Conservation (phyloP, 2,888 invertebrate genomes). For the Polymixis flavicincta region DNA sequence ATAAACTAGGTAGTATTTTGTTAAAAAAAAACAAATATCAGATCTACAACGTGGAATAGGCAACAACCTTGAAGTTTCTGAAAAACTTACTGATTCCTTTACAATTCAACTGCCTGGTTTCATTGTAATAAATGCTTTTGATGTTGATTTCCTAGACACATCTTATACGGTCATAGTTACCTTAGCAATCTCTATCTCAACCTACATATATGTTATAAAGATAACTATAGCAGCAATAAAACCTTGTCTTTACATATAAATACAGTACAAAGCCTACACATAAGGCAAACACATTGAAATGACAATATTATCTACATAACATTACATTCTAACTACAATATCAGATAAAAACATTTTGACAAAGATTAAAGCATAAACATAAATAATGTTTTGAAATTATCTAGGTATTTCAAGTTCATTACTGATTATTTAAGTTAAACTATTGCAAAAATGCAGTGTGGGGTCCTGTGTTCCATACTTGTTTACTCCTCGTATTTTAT, state of each 20-base stretch:
- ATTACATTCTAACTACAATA: slow-evolving; percentile 25
- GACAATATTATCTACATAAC: slow-evolving; percentile 18
- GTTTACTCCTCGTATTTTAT: too few relatives aligned
- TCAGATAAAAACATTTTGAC: slow-evolving; percentile 27
- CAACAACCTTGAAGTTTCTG: neutral
- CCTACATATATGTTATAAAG: slow-evolving; percentile 1
- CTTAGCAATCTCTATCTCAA: slow-evolving; percentile 12
- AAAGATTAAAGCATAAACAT: slow-evolving; percentile 36
- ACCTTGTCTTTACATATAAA: slow-evolving; percentile 33
- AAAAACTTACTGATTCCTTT: neutral
- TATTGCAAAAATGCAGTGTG: neutral
- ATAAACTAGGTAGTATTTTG: neutral
- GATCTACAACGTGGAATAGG: neutral
- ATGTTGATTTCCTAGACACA: neutral
- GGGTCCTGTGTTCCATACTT: neutral
- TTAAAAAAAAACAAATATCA: neutral
- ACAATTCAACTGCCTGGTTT: neutral
- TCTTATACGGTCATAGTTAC: slow-evolving; percentile 26
- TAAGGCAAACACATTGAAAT: slow-evolving; percentile 1
- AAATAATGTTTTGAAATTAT: slow-evolving; percentile 36
- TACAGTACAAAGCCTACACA: neutral
- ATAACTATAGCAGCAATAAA: slow-evolving; percentile 20
- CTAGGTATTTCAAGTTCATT: slow-evolving; percentile 41
- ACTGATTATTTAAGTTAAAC: neutral
- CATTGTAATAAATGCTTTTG: neutral